These are phyloP conservation scores for Aphaenogaster floridana DNA, from an alignment of 1,140 invertebrate genomes.

Conservation along the genomic window DNA sequence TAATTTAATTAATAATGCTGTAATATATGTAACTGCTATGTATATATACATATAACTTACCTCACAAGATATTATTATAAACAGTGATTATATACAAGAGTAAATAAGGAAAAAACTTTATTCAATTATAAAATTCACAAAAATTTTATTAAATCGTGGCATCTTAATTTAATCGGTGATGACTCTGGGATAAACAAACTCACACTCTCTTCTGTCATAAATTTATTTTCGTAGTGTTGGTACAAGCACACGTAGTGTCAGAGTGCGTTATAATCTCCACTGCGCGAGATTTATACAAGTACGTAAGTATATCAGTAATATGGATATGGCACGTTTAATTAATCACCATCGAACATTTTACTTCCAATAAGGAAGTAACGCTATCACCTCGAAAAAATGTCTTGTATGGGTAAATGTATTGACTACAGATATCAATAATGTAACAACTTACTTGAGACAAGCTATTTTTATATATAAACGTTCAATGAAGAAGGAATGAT, in stretches of 20 bases:
- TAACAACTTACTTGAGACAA: neutral
- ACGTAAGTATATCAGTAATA: conserved; percentile 69
- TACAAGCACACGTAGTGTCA: conserved; percentile 75
- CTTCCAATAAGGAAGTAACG: conserved; percentile 17
- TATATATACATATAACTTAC: conserved; percentile 60
- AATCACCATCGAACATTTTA: conserved; percentile 34
- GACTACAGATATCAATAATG: conserved; percentile 29
- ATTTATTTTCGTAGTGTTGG: conserved; percentile 80
- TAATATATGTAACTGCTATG: conserved; percentile 23
- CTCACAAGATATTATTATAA: conserved; percentile 41
- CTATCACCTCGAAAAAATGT: neutral
- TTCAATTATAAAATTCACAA: conserved; percentile 7
- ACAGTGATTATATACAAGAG: neutral
- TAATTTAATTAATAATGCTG: conserved; percentile 28
- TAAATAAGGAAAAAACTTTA: conserved; percentile 17
- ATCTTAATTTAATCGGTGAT: conserved; percentile 42
- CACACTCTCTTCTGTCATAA: conserved; percentile 74
- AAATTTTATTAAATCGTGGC: neutral
- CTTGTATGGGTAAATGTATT: conserved; percentile 2
- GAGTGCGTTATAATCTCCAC: conserved; percentile 71
- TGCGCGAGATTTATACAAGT: conserved; percentile 71
- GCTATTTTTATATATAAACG: neutral
- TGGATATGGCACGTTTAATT: conserved; percentile 67
- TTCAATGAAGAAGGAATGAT: conserved; percentile 9
- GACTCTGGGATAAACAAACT: conserved; percentile 75